Percentiles rank a stretch among this genome's conserved stretches.
These are phyloP conservation scores for Rhinatrema bivittatum DNA, from an alignment of 2,797 vertebrate genomes.

Conservation along the genomic window DNA sequence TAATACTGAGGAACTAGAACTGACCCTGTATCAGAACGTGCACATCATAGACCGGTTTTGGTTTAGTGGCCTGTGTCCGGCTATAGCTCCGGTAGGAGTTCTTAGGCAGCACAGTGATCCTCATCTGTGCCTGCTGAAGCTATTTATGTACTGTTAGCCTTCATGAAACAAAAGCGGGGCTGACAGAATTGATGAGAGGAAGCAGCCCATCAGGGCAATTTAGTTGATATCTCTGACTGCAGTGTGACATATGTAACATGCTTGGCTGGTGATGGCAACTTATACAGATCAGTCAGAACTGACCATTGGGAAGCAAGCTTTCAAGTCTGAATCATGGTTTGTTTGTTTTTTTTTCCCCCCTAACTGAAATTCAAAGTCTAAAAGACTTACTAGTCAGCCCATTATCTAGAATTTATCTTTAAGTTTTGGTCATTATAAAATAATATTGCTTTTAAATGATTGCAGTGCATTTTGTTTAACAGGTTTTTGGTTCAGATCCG, in stretches of 20 bases:
- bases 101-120: neutral
- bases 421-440: neutral
- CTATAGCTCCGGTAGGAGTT: neutral
- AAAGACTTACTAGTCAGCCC: neutral
- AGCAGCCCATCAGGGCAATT: neutral
- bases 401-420: neutral
- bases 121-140: neutral
- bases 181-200: neutral
- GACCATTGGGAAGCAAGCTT: neutral
- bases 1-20: too few relatives aligned
- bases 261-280: neutral
- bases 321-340: neutral
- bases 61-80: neutral
- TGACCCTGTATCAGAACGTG: too few relatives aligned
- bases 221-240: neutral
- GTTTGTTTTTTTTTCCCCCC: neutral
- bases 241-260: neutral
- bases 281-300: neutral
- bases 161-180: neutral
- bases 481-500: rapidly evolving
- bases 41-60: neutral
- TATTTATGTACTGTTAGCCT: neutral
- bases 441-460: neutral
- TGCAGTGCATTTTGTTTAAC: neutral
- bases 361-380: conserved; percentile 1